Evolutionary conservation across 2,113 vertebrate genomes (phyloP).

Genomic region (Urocitellus parryii): DNA sequence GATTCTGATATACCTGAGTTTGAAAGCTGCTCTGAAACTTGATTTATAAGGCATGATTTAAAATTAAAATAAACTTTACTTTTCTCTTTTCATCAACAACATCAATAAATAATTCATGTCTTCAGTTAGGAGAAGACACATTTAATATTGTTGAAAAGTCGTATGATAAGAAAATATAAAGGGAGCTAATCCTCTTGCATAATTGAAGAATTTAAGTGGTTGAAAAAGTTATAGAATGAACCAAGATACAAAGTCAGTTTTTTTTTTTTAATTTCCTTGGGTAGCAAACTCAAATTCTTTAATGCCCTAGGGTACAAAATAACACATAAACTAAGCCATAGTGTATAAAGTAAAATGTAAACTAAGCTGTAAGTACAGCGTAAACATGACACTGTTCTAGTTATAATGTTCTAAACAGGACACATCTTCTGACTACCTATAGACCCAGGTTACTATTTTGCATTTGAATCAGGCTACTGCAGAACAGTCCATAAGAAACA

Average conservation of each 20-base stretch:
- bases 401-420: neutral
- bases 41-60: neutral
- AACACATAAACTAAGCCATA: neutral
- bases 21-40: neutral
- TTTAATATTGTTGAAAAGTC: neutral
- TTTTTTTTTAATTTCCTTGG: constrained; percentile 53
- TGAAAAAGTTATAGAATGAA: neutral
- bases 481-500: neutral
- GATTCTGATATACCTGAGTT: neutral
- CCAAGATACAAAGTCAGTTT: neutral
- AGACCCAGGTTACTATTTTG: neutral
- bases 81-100: neutral
- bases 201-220: neutral
- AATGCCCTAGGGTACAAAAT: neutral
- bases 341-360: constrained; percentile 17
- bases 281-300: neutral
- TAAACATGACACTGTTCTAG: neutral
- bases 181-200: neutral
- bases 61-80: neutral
- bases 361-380: neutral
- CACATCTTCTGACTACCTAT: neutral
- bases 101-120: neutral
- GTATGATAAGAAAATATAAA: neutral
- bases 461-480: neutral
- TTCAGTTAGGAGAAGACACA: neutral